Evolutionary conservation across 2,113 vertebrate genomes (phyloP).

Genomic region (Nycticebus coucang): DNA sequence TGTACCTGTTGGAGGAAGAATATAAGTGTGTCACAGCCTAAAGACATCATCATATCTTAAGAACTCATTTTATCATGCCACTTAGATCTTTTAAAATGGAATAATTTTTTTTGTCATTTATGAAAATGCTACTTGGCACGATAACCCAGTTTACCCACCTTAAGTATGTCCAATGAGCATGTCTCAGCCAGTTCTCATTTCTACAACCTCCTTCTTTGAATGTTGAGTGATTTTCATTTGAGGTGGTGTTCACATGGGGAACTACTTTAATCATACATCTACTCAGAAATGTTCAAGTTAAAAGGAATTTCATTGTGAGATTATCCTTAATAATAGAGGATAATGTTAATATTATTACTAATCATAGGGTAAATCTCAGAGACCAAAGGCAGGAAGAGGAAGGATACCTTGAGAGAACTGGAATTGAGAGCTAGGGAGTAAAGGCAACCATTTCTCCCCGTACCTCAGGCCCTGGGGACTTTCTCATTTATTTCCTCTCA

Average conservation of each 20-base stretch:
- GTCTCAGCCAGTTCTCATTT: background rate
- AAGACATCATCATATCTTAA: background rate
- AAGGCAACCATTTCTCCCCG: background rate
- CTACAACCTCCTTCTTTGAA: background rate
- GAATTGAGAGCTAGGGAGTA: background rate
- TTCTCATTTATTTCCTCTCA: background rate
- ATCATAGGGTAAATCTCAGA: background rate
- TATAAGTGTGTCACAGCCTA: background rate
- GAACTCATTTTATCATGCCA: too few species aligned
- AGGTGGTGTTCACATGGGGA: background rate
- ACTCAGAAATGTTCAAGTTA: background rate
- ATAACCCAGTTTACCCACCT: too few species aligned
- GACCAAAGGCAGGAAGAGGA: background rate
- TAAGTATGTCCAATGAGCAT: background rate
- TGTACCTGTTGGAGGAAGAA: background rate
- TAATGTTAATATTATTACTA: background rate
- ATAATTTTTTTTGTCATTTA: background rate
- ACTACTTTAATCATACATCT: background rate
- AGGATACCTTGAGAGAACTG: background rate
- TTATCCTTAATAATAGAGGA: background rate
- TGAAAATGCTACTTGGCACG: background rate
- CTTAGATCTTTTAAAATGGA: background rate
- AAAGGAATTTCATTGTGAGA: background rate
- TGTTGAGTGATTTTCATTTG: background rate
- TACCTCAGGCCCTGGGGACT: background rate